Base-by-base conservation (phyloP, 2,888 invertebrate species). In the Drosophila buzzatii region DNA sequence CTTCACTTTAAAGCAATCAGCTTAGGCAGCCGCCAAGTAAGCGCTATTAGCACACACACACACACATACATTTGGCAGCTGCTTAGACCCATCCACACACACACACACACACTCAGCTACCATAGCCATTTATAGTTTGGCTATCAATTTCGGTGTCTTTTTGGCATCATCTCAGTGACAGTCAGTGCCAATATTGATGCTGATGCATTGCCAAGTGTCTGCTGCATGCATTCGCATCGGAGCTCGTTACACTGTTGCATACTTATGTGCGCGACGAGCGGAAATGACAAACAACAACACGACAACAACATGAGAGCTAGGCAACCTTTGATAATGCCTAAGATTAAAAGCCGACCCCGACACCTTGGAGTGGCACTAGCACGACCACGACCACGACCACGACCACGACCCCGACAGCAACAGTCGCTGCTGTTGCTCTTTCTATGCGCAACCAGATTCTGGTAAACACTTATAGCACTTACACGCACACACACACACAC, bases 101-200 rank as follows among this genome's bases (percentile, higher is more conserved):
- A 27, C 31, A 14, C 16, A 58, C 3, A 5, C 12, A 37, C 7
- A 27, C 31, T 10, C 18, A 58, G 2, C 8, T 14, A 33, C 7
- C 7, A 47, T 52, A 27, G 57, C 33, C 70, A 70, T 68, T 70
- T 81, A 68, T 61, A 65, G 79, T 23, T 59, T 44, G 64, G 52
- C 70, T 73, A 82, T 73, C 70, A 60, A 49, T 41, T 56, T 79
- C 23, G 53, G 35, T 23, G 62, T 51, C 58, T 44, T 57, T 74
- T 75, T 61, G 68, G 66, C 66, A 70, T 70, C 68, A 73, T 63
- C 81, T 27, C 62, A 71, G 56, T 79, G 79, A 69, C 66, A 69
- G 47, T 57, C 52, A 58, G 67, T 75, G 83, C 72, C 89, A 85
- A 90, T 85, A 78, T 85, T 85, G 83, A 89, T 75, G 82, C 83